phyloP scores from a whole-genome alignment of 1,140 invertebrate genomes.

The Bombus cullumanus region DNA sequence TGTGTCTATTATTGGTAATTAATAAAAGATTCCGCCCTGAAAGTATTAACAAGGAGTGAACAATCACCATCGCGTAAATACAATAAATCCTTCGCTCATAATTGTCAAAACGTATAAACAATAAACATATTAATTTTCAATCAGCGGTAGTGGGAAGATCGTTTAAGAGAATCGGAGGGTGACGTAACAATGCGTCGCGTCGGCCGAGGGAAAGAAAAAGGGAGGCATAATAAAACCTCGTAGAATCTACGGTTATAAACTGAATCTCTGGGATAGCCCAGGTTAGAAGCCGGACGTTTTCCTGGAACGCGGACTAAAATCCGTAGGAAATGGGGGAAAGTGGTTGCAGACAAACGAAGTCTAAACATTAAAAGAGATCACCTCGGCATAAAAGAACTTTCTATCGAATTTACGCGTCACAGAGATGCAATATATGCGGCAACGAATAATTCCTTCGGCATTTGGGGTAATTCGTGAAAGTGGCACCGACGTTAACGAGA shows the following conservation, averaged over 20 bases:
- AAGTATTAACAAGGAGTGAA: background rate
- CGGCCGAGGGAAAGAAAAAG: background rate
- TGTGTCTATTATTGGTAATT: background rate
- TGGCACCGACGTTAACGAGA: background rate
- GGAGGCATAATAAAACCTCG: slow-evolving; percentile 47
- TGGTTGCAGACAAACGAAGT: background rate
- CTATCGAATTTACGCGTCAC: background rate
- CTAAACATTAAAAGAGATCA: slow-evolving; percentile 4
- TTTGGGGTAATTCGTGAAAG: background rate
- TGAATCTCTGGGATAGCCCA: slow-evolving; percentile 48
- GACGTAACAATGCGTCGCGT: too few species aligned
- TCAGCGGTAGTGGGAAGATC: background rate
- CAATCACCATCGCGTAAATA: background rate
- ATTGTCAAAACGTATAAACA: background rate
- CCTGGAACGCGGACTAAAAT: background rate
- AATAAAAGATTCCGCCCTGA: background rate
- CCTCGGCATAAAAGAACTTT: background rate
- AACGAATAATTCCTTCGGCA: background rate
- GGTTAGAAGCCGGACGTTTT: slow-evolving; percentile 16
- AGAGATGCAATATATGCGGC: background rate
- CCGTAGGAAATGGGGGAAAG: too few species aligned
- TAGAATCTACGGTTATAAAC: slow-evolving; percentile 40
- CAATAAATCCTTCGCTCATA: background rate
- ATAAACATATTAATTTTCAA: background rate
- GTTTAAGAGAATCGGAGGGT: background rate